Base-by-base conservation (phyloP, 2,797 vertebrate species). In the Rhynchotus rufescens region DNA sequence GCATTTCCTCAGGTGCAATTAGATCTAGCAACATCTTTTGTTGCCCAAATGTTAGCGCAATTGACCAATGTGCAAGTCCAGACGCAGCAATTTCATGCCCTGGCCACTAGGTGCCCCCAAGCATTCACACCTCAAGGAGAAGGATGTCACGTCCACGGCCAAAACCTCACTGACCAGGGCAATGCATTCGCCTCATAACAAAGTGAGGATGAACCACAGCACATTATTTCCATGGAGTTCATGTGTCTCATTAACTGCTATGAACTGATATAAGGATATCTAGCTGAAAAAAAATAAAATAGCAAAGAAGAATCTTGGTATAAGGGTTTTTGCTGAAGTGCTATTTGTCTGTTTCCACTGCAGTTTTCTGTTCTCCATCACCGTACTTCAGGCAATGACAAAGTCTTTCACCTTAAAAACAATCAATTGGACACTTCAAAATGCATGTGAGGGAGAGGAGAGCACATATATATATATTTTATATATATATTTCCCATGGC, bases 371-470 rank as follows among this genome's bases (percentile, higher is more conserved):
- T 75, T 88, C 10, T 49, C 32, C 7, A 42, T 57, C 2, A 1
- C 9, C 5, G 17, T 57, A 25, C 66, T 91, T 88, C 74, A 85
- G 66, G 69, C 47, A 92, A 69, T 15, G 57, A 74, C n/a, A 60
- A 90, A 81, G 32, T 4, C 25, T 81, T 93, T 74, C 64, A 85
- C 52, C 52, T 85, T 65, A 74, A 64, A 86, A 95, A 30, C 42
- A 85, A 77, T 51, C 49, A 86, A 36, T 42, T 30, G 11, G 36
- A 40, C 45, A 20, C 69, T 75, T 89, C 66, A 90, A 76, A 61
- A 13, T 4, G 5, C 44, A 2, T 8, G 13, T 28, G 10, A 12
- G 22, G 36, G 49, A 80, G 30, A 30, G 19, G 6, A 5, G 42
- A 69, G 25, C 0, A 0, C n/a, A 36, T 22, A 12, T 3, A 13